Percentiles rank a stretch among this genome's conserved stretches.
phyloP scores from a whole-genome alignment of 2,797 vertebrate genomes.

The Apodemus agrarius region DNA sequence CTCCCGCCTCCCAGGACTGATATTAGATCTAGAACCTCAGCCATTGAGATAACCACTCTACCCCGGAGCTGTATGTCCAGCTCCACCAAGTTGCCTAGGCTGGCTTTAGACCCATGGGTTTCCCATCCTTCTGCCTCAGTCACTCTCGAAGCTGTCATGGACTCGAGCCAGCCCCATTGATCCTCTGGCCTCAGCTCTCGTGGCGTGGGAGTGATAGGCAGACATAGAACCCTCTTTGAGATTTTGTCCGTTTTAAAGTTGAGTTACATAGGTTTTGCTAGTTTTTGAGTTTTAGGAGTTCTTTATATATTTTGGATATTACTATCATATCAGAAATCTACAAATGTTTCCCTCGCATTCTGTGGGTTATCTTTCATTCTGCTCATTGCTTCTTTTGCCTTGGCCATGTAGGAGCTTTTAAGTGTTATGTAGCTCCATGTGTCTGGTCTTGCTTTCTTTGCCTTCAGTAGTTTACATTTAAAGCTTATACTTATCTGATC shows the following conservation, averaged over 20 bases:
- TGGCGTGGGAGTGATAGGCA: too few relatives aligned
- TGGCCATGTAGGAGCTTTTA: neutral
- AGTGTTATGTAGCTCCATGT: constrained; percentile 33
- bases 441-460: constrained; percentile 62
- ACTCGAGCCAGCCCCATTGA: neutral
- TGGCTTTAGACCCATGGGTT: neutral
- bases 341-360: neutral
- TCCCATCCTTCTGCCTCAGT: neutral
- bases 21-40: neutral
- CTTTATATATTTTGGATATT: constrained; percentile 4
- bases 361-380: neutral
- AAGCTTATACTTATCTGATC: constrained; percentile 65
- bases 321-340: constrained; percentile 21
- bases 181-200: neutral
- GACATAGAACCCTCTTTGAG: neutral
- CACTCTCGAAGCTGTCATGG: neutral
- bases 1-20: too few relatives aligned
- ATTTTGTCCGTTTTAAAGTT: constrained; percentile 3
- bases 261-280: neutral
- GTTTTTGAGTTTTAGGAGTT: constrained; percentile 30
- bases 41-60: neutral
- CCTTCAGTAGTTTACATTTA: constrained; percentile 62
- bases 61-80: neutral
- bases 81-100: neutral
- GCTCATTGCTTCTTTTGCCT: constrained; percentile 7